Evolutionary conservation across 2,113 vertebrate genomes (phyloP).

Genomic region (Marmota monax): DNA sequence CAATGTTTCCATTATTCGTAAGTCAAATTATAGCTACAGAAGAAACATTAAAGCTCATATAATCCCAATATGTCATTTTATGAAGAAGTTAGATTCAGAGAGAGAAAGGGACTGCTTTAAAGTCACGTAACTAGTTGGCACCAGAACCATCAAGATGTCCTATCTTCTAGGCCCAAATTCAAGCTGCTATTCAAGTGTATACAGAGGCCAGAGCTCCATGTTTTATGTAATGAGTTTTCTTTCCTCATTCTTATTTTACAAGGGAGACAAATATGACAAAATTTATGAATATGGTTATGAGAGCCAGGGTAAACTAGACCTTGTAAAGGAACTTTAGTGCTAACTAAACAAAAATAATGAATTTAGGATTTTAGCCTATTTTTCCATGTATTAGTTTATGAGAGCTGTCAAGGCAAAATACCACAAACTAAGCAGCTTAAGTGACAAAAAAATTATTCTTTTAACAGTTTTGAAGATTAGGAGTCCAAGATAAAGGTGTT

Average conservation of each 20-base stretch:
- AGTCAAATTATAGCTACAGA: conserved; percentile 36
- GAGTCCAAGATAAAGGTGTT: not conserved
- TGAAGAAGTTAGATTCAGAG: not conserved
- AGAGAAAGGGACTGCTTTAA: not conserved
- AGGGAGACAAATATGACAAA: not conserved
- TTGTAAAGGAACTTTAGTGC: not conserved
- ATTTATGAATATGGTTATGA: not conserved
- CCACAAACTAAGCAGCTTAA: not conserved
- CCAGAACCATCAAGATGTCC: not conserved
- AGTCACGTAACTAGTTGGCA: not conserved
- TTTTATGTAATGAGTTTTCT: not conserved
- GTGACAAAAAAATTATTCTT: not conserved
- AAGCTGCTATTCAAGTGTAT: not conserved
- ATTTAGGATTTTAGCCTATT: not conserved
- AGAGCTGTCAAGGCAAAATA: not conserved
- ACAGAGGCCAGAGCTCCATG: not conserved
- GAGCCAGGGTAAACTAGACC: not conserved
- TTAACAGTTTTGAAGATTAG: not conserved
- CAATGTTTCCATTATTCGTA: conserved; percentile 34
- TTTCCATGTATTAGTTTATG: not conserved
- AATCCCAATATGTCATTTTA: not conserved
- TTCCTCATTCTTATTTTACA: not conserved
- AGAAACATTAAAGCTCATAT: not conserved
- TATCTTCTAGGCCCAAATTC: not conserved
- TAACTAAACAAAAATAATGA: not conserved